phyloP scores from a whole-genome alignment of 2,888 invertebrate genomes.

The Sinopyrophorus schimmeli region DNA sequence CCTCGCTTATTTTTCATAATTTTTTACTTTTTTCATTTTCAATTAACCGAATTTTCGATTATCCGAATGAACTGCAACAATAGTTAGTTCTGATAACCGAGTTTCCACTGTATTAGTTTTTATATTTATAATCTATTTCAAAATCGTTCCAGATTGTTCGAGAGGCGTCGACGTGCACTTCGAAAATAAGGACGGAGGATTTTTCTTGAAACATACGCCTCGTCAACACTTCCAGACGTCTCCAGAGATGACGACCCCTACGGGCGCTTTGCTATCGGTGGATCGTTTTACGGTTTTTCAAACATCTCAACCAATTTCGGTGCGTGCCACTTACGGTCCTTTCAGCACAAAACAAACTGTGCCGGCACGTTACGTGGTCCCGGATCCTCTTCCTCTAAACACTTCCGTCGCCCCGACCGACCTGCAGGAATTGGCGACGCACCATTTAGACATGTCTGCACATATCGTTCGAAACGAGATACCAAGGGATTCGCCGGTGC shows the following conservation, averaged over 20 bases:
- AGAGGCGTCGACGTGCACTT: constrained; percentile 85
- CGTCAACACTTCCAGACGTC: constrained; percentile 67
- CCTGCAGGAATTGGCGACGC: constrained; percentile 66
- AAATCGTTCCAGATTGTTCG: constrained; percentile 71
- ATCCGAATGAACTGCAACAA: no score
- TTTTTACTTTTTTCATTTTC: constrained; percentile 1
- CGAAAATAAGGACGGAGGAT: constrained; percentile 89
- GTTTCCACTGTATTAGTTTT: no score
- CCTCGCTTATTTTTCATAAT: no score
- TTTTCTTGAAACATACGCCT: constrained; percentile 83
- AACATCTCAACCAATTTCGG: constrained; percentile 87
- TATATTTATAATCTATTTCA: constrained; percentile 34
- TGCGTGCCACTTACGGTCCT: constrained; percentile 91
- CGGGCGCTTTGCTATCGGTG: constrained; percentile 75
- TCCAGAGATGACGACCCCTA: constrained; percentile 52
- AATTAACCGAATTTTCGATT: background rate
- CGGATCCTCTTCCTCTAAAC: constrained; percentile 68
- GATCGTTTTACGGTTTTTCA: constrained; percentile 92
- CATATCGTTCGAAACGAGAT: constrained; percentile 88
- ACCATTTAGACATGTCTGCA: constrained; percentile 88
- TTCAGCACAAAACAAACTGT: constrained; percentile 95
- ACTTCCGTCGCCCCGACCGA: constrained; percentile 57
- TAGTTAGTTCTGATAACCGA: no score
- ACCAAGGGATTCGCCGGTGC: constrained; percentile 86
- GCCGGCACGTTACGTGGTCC: constrained; percentile 85